These are phyloP conservation scores for Cossypha polioptera DNA, from an alignment of 2,797 vertebrate genomes.

Conservation along the genomic window DNA sequence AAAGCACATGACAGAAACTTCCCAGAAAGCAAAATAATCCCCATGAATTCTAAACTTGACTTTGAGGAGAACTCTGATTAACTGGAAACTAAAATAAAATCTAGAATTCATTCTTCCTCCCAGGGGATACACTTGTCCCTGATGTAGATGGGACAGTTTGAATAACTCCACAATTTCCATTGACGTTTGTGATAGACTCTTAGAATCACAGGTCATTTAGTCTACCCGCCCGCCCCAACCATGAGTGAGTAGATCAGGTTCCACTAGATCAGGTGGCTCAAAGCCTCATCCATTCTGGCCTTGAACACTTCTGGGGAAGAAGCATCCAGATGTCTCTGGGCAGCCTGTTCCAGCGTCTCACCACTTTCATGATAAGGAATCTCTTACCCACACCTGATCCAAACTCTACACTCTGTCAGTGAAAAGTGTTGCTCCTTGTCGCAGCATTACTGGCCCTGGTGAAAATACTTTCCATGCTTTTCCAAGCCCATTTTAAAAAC, in stretches of 20 bases:
- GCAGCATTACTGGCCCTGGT: fast-evolving
- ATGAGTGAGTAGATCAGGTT: neutral
- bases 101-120: neutral
- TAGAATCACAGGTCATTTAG: neutral
- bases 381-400: neutral
- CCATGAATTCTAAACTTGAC: neutral
- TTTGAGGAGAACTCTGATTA: neutral
- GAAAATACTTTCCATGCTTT: neutral
- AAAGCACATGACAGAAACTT: neutral
- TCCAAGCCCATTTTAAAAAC: neutral
- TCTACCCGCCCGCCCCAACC: fast-evolving
- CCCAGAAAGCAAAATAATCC: neutral
- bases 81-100: neutral
- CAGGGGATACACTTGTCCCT: neutral
- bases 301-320: neutral
- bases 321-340: neutral
- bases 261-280: neutral
- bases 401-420: neutral
- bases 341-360: neutral
- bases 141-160: neutral
- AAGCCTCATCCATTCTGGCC: neutral
- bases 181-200: neutral
- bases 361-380: neutral
- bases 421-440: neutral
- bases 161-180: neutral